Percentiles rank a stretch among this genome's conserved stretches.
Conservation (phyloP, 37 sponge, comb jelly and placozoan genomes). For the Geodia barretti region DNA sequence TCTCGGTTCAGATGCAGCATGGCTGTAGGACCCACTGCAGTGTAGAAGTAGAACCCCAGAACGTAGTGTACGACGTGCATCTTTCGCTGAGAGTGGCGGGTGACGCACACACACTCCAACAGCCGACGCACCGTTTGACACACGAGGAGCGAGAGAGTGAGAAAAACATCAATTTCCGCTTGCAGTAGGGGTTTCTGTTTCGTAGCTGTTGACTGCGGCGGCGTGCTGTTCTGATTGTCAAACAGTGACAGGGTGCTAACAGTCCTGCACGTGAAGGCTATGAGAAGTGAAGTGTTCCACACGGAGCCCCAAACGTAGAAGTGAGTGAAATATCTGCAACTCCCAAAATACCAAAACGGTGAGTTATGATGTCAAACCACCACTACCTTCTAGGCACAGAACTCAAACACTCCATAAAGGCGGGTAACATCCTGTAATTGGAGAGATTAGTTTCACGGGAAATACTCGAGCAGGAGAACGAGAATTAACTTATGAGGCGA, state of each 20-base stretch:
- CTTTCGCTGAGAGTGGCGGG: conserved; percentile 23
- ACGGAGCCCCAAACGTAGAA: conserved; percentile 70
- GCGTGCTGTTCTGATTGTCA: background rate
- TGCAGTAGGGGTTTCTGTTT: too few relatives aligned
- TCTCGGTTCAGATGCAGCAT: conserved; percentile 21
- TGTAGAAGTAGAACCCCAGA: conserved; percentile 70
- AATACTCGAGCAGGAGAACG: background rate
- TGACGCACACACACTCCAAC: conserved; percentile 78
- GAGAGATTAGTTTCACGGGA: background rate
- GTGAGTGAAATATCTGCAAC: conserved; percentile 73
- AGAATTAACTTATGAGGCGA: background rate
- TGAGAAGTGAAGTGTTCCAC: conserved; percentile 38
- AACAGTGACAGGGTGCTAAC: background rate
- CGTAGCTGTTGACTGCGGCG: too few relatives aligned
- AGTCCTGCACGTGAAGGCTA: background rate
- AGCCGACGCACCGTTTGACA: conserved; percentile 61
- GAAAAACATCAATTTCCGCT: conserved; percentile 33
- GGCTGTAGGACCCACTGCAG: conserved; percentile 38
- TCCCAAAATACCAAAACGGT: background rate
- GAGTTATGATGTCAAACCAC: background rate
- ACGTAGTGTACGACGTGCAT: conserved; percentile 75
- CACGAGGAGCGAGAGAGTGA: conserved; percentile 42
- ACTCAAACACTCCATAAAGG: background rate
- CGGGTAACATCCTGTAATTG: background rate
- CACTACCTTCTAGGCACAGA: background rate